Conservation (phyloP, 2,888 invertebrate genomes). For the Sinelater perroti region DNA sequence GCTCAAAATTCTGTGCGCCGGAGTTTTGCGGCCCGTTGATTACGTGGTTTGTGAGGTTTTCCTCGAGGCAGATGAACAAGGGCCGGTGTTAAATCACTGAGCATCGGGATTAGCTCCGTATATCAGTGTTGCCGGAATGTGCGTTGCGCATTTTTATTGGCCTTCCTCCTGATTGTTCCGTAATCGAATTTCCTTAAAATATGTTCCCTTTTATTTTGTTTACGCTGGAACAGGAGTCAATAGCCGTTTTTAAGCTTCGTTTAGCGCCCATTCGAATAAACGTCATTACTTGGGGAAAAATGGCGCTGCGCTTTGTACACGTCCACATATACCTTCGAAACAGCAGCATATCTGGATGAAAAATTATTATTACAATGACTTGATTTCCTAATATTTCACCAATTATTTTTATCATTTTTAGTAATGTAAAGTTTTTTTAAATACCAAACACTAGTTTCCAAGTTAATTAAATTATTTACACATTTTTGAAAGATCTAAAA, state of each 20-base stretch:
- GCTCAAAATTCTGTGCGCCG: slow-evolving; percentile 10
- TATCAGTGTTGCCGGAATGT: slow-evolving; percentile 46
- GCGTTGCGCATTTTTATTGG: slow-evolving; percentile 47
- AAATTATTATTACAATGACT: too few relatives aligned
- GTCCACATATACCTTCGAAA: too few relatives aligned
- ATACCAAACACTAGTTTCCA: too few relatives aligned
- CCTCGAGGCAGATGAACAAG: slow-evolving; percentile 40
- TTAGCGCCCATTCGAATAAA: too few relatives aligned
- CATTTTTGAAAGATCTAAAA: too few relatives aligned
- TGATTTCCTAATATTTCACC: too few relatives aligned
- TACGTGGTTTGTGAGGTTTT: slow-evolving; percentile 26
- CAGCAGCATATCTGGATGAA: too few relatives aligned
- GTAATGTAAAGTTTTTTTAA: too few relatives aligned
- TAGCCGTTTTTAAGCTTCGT: not conserved
- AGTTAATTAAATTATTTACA: too few relatives aligned
- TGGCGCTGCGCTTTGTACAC: too few relatives aligned
- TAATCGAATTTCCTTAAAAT: slow-evolving; percentile 44
- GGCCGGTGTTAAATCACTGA: slow-evolving; percentile 48
- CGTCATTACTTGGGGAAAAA: too few relatives aligned
- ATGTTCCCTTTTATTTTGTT: slow-evolving; percentile 22
- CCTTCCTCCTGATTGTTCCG: slow-evolving; percentile 35
- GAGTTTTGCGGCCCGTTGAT: slow-evolving; percentile 21
- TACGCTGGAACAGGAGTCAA: not conserved
- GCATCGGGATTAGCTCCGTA: slow-evolving; percentile 48
- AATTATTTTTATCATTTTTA: too few relatives aligned